Conservation (phyloP, 2,888 invertebrate genomes). For the Melikaiella ostensackeni region DNA sequence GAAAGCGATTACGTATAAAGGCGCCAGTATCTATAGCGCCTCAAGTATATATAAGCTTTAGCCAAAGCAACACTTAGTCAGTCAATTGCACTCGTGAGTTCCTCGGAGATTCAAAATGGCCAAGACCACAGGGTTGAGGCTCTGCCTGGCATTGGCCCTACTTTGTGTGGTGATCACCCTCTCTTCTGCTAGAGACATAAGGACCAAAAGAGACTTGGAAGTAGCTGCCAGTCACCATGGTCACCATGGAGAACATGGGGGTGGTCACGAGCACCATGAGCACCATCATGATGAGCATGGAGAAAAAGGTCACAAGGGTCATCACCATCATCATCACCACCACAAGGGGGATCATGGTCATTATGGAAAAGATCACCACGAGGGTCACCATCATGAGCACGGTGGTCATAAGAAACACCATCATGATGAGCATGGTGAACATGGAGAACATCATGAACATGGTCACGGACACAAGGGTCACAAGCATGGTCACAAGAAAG, state of each 20-base stretch:
- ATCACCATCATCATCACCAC: conserved; percentile 70
- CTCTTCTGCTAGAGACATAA: conserved; percentile 61
- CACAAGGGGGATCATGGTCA: conserved; percentile 86
- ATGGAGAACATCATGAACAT: conserved; percentile 87
- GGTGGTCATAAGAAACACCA: conserved; percentile 90
- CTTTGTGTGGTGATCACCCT: conserved; percentile 61
- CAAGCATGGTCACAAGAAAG: conserved; percentile 91
- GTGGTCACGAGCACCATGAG: conserved; percentile 77
- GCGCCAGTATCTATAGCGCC: conserved; percentile 49
- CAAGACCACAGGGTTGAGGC: conserved; percentile 56
- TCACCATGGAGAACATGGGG: conserved; percentile 70
- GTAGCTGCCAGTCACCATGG: conserved; percentile 64
- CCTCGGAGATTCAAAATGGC: conserved; percentile 61
- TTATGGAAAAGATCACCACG: conserved; percentile 88
- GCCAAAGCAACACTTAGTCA: conserved; percentile 62
- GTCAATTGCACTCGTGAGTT: conserved; percentile 66
- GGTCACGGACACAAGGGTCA: conserved; percentile 89
- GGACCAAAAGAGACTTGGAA: conserved; percentile 55
- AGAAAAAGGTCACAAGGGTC: conserved; percentile 79
- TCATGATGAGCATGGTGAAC: conserved; percentile 86
- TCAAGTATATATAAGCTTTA: conserved; percentile 73
- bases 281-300: conserved; percentile 79
- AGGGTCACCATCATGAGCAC: conserved; percentile 87
- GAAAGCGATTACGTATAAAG: conserved; percentile 73
- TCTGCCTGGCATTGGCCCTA: conserved; percentile 63